Conservation (phyloP, 2,113 vertebrate genomes). For the Uria aalge region DNA sequence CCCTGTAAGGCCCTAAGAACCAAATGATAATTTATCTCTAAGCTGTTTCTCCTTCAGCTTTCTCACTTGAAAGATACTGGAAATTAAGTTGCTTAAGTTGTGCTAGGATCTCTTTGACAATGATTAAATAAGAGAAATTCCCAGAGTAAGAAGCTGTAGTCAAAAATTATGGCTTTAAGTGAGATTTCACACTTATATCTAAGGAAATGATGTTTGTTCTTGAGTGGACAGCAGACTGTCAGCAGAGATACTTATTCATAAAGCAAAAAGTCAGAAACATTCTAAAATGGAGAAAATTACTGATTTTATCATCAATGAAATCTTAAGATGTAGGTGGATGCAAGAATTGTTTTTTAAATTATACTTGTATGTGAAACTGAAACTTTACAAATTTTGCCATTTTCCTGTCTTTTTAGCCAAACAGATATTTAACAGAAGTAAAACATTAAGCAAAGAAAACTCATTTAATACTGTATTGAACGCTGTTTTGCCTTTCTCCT, state of each 20-base stretch:
- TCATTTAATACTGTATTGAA: neutral
- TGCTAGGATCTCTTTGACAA: neutral
- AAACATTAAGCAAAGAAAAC: neutral
- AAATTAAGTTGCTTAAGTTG: neutral
- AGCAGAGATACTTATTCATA: neutral
- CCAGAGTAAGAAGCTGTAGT: neutral
- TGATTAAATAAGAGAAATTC: neutral
- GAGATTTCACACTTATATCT: neutral
- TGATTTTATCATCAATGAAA: neutral
- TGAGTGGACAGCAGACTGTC: neutral
- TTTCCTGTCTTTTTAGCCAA: neutral
- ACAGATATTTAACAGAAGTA: neutral
- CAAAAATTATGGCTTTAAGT: neutral
- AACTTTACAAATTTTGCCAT: neutral
- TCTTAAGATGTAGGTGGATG: neutral
- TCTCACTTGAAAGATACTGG: neutral
- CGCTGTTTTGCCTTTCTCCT: neutral
- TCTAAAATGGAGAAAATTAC: neutral
- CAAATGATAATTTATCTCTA: neutral
- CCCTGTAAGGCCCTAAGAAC: neutral
- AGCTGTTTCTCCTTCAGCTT: neutral
- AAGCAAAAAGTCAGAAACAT: neutral
- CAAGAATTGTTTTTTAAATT: neutral
- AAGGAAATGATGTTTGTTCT: neutral
- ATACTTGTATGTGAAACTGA: neutral